A percentile compares a stretch with the other conserved stretches of the same genome.
Conservation (phyloP, 2,888 invertebrate species). For the Eilema caniola region DNA sequence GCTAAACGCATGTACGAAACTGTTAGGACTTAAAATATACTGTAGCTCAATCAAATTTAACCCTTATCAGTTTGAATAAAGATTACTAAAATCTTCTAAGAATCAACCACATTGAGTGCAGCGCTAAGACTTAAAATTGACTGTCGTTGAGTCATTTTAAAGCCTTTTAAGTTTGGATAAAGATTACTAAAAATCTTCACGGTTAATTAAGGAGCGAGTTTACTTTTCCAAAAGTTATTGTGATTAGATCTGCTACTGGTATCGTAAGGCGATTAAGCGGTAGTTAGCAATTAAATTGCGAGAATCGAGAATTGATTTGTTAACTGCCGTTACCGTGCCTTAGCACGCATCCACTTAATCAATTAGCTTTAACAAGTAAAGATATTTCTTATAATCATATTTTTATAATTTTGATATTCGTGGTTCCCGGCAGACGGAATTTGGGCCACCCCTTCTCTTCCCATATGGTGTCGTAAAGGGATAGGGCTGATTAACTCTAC, state of each 20-base stretch:
- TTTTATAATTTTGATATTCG: too few species aligned
- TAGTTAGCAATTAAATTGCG: conserved; percentile 75
- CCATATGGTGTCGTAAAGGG: too few species aligned
- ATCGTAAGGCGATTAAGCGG: conserved; percentile 65
- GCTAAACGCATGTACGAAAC: neutral
- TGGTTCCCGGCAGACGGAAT: too few species aligned
- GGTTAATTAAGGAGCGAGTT: conserved; percentile 45
- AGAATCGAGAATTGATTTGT: conserved; percentile 75
- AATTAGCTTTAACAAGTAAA: conserved; percentile 32
- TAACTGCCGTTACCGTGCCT: conserved; percentile 74
- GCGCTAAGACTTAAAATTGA: conserved; percentile 15
- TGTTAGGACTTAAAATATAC: conserved; percentile 10
- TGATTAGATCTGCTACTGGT: conserved; percentile 68
- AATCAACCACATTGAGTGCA: conserved; percentile 10
- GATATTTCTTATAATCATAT: conserved; percentile 17
- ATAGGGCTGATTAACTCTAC: too few species aligned
- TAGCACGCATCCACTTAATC: conserved; percentile 51
- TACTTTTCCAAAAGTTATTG: conserved; percentile 60
- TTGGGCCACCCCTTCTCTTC: too few species aligned
- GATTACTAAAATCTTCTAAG: conserved; percentile 29
- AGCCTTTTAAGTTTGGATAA: neutral
- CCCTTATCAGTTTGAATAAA: neutral
- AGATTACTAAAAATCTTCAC: conserved; percentile 36
- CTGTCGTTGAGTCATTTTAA: neutral
- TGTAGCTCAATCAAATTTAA: neutral